Evolutionary conservation across 2,113 vertebrate species (phyloP), one percentile per base, ranked within the genome.

Genomic region (Gracilinanus agilis): DNA sequence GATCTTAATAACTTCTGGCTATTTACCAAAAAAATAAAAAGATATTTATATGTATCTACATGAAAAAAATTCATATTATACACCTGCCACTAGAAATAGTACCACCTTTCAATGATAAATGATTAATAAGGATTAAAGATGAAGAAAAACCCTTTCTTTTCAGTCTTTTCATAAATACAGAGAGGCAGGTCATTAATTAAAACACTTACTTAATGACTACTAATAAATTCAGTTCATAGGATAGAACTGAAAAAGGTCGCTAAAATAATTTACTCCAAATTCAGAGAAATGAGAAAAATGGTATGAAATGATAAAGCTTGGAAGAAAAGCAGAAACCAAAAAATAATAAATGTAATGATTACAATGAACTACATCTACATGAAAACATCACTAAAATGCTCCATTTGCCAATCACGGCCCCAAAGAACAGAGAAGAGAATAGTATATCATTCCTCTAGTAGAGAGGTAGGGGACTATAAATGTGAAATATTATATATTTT

Each of bases 1-100:
- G 99, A 99, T 44, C 99, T 99, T 49, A 99, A 97, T 91, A 99
- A 97, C 97, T 99, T 99, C 95, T 99, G 99, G 96, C 99, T 99
- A 95, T 91, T 96, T 10, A 93, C 27, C 25, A 21, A 23, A 95
- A n/a, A 55, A 40, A 94, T 55, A 75, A 25, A 96, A 61, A 95
- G 0, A 83, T 27, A 67, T 67, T 2, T 89, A 2, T 53, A 19
- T 89, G 21, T 89, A 3, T 90, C 49, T 13, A 90, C 44, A 53
- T 13, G 2, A 90, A 2, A 53, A 21, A 90, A 27, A 29, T 90
- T 90, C 44, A 90, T 29, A 53, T 44, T 19, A 83, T 5, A 9
- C n/a, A 40, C 40, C 40, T 83, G 44, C 44, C 44, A 90, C 3
- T 90, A 29, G 44, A 90, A 40, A 40, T 16, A 40, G n/a, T 23